These are phyloP conservation scores for Ovibos moschatus DNA, from an alignment of 2,113 vertebrate species.

Conservation along the genomic window DNA sequence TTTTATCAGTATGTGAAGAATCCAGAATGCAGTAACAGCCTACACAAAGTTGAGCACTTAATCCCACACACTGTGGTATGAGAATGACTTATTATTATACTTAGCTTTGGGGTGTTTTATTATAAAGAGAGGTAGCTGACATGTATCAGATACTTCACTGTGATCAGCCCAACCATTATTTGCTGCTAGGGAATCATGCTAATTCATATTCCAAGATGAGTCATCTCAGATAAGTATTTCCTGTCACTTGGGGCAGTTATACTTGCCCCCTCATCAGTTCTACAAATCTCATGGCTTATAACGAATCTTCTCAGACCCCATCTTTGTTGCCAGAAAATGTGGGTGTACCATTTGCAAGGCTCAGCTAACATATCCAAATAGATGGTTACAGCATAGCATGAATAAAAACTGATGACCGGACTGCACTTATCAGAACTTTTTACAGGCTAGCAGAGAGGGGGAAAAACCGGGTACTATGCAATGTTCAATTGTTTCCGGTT, in stretches of 20 bases:
- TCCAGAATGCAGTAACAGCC: background rate
- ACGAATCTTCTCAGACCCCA: background rate
- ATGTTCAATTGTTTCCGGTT: slow-evolving; percentile 1
- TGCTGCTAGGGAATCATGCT: background rate
- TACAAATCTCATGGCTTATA: background rate
- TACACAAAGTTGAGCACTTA: background rate
- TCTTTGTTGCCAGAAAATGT: background rate
- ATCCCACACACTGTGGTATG: background rate
- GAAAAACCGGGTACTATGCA: background rate
- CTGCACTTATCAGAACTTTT: background rate
- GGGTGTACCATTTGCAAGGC: background rate
- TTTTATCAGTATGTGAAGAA: background rate
- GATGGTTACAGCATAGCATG: background rate
- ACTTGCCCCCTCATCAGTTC: background rate
- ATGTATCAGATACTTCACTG: background rate
- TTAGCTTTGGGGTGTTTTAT: background rate
- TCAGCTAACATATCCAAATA: background rate
- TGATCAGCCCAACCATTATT: background rate
- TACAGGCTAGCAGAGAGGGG: background rate
- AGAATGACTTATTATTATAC: background rate
- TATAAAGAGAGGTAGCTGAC: background rate
- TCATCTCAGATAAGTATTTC: background rate
- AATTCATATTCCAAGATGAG: background rate
- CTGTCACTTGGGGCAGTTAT: background rate
- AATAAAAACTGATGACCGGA: background rate